Percentiles rank a stretch among this genome's conserved stretches.
Evolutionary conservation across 1,140 invertebrate genomes (phyloP).

Genomic region (Drepana arcuata): DNA sequence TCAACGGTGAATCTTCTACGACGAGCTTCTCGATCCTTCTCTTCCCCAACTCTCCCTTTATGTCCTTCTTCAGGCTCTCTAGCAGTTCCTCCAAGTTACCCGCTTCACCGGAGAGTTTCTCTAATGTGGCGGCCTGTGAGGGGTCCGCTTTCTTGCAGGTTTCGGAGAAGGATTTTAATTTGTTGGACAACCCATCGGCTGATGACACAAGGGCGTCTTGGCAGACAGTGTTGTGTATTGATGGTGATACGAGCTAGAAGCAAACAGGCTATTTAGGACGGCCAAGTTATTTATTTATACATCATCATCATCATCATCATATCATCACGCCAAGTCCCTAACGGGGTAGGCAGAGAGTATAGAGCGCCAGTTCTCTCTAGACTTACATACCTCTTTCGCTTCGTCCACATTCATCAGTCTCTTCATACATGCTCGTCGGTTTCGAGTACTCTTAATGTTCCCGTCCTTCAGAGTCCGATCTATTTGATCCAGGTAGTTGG

Average conservation of each 20-base stretch:
- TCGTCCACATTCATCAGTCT: no score
- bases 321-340: no score
- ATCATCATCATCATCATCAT: no score
- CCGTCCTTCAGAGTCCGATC: no score
- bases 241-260: slow-evolving; percentile 25
- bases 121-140: slow-evolving; percentile 2
- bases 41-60: slow-evolving; percentile 19
- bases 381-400: no score
- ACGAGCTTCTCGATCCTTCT: slow-evolving; percentile 16
- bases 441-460: no score
- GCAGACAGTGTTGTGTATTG: slow-evolving; percentile 24
- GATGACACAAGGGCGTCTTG: slow-evolving; percentile 18
- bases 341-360: no score
- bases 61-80: slow-evolving; percentile 18
- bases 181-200: slow-evolving; percentile 13
- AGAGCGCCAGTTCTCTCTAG: no score
- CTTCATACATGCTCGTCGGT: no score
- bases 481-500: no score
- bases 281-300: no score
- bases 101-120: slow-evolving; percentile 17
- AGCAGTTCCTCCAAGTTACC: slow-evolving; percentile 18
- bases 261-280: not conserved
- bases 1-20: slow-evolving; percentile 35
- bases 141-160: slow-evolving; percentile 12
- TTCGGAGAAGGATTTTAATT: slow-evolving; percentile 15